Evolutionary conservation across 2,797 vertebrate species (phyloP), one percentile per base, ranked within the genome.

Genomic region (Anas bernieri): DNA sequence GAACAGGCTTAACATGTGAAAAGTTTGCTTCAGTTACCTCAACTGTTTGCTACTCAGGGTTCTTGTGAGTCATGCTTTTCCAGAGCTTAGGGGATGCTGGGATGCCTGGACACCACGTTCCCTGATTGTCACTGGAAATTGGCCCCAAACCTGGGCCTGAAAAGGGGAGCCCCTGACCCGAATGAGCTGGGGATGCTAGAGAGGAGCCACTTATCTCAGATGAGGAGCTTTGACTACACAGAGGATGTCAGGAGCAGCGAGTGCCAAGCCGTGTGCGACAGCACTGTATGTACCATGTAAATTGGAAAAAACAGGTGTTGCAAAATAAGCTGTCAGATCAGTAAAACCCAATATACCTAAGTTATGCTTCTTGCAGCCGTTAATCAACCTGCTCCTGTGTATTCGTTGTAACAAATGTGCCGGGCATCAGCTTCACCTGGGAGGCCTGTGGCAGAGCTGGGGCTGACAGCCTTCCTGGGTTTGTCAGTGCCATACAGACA

Each of bases 121-220:
- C 21, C n/a, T 8, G 25, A 7, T 37, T 67, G 62, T 73, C 84
- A 33, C 9, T 0, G 0, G 30, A 66, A 37, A 1, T 4, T 0
- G 1, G 16, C 18, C 7, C 0, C 31, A 9, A 35, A 16, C 45
- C 45, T 68, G 66, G 9, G 11, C 68, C 35, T 63, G 64, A 86
- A 82, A 59, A 46, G 8, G 56, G 67, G 52, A 61, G 28, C 20
- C 20, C 20, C 11, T 54, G 45, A 15, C 37, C 35, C n/a, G 26
- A 25, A 18, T 28, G 55, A 45, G 33, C 12, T 55, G 39, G 48
- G 43, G 66, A 91, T 73, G 30, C 13, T 7, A 3, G 11, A 64
- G 68, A 45, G 28, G 28, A 72, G 31, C 61, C 41, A 30, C 2
- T 2, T 43, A 73, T n/a, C 67, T 81, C 55, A 5, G 17, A 37